Percentiles rank a stretch among this genome's conserved stretches.
Conservation (phyloP, 2,888 invertebrate species). For the Bruchidius siliquastri region DNA sequence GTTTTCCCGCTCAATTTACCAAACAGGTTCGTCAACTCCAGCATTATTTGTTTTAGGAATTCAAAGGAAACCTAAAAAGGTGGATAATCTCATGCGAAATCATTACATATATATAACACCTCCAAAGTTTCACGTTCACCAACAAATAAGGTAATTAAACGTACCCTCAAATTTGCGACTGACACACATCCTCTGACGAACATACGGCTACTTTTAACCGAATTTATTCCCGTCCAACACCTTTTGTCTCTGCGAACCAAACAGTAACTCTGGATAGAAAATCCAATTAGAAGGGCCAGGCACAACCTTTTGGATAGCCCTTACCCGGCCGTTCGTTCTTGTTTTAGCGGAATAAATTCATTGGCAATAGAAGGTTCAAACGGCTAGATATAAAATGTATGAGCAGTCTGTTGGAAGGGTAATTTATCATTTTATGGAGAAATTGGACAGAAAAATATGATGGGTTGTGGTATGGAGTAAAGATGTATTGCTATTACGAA, state of each 20-base stretch:
- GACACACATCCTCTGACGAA: too few species aligned
- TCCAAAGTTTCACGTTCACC: too few species aligned
- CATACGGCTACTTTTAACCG: background rate
- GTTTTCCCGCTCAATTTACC: too few species aligned
- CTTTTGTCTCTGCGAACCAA: background rate
- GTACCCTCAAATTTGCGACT: too few species aligned
- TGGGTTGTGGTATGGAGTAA: background rate
- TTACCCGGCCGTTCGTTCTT: background rate
- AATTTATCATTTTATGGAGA: background rate
- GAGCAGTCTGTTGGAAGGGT: background rate
- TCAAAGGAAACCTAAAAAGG: too few species aligned
- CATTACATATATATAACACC: too few species aligned
- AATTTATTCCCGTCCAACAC: background rate
- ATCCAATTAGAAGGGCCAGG: background rate
- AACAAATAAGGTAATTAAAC: too few species aligned
- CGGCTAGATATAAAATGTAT: background rate
- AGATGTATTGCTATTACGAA: background rate
- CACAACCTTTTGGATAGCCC: background rate
- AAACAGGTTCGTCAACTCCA: too few species aligned
- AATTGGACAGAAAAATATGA: background rate
- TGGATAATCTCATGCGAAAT: too few species aligned
- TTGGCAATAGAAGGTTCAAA: background rate
- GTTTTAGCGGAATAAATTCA: background rate
- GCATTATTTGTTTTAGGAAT: too few species aligned
- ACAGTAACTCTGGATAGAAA: background rate